Base-by-base conservation (phyloP, 2,113 vertebrate genomes). In the Pelecanoides urinatrix region DNA sequence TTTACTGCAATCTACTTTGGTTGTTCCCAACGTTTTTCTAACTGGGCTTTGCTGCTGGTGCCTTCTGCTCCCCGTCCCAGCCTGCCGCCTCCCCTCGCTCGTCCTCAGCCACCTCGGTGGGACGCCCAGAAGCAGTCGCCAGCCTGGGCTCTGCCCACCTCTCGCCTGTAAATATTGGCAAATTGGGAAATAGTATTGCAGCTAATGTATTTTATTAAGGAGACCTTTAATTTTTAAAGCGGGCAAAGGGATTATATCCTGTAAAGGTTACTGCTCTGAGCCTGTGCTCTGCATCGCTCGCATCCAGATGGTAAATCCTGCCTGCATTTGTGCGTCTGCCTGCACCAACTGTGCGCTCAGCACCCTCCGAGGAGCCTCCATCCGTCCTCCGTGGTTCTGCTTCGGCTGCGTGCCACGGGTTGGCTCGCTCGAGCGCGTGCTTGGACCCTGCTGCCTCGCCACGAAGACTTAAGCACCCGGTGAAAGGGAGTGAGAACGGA, bases 371-470 rank as follows among this genome's bases (percentile, higher is more conserved):
- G 63, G 47, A 47, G 7, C 40, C 40, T 40, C 40, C 40, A 40
- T 40, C 40, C 40, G 5, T 40, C 40, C 40, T 40, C 45, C 12
- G 7, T 30, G 86, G 4, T 14, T 26, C 72, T 18, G 63, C 86
- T 40, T 12, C 13, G 5, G 49, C 79, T 16, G 1, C 10, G 16
- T 5, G 10, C 56, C 9, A 2, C 4, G 12, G 55, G 55, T 1
- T 9, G 47, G 34, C 6, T 18, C 4, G 10, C 1, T 2, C 2
- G 2, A 58, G 67, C 6, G 5, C 0, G 3, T 29, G 45, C 74
- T 73, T 38, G 49, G 58, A 18, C 58, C 44, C 44, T 13, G 22
- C 55, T 89, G 88, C 68, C 65, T 66, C 21, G 10, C 7, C 2
- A 3, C 4, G n/a, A 29, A 45, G 62, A 21, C 32, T 27, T 30